These are phyloP conservation scores for Andrena hattorfiana DNA, from an alignment of 2,888 invertebrate species.

Conservation along the genomic window DNA sequence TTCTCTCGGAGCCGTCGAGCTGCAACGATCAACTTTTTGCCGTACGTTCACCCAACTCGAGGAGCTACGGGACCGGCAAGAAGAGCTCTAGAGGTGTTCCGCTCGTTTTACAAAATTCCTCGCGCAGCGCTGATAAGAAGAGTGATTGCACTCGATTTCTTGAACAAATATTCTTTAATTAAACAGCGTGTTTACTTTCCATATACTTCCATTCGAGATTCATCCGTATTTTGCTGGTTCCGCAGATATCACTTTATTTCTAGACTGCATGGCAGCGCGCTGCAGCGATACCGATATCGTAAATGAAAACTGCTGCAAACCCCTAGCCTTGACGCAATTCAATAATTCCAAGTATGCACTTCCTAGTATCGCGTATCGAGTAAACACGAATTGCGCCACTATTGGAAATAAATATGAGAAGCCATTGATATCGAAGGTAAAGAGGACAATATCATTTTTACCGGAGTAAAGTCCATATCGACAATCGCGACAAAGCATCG, in stretches of 20 bases:
- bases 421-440: slow-evolving; percentile 9
- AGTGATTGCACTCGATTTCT: not conserved
- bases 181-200: not conserved
- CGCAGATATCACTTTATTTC: slow-evolving; percentile 1
- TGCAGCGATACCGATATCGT: not conserved
- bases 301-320: slow-evolving; percentile 5
- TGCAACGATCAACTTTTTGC: slow-evolving; percentile 44
- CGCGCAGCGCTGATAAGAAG: not conserved
- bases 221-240: too few relatives aligned
- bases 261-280: slow-evolving; percentile 55
- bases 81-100: not conserved
- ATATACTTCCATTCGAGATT: not conserved
- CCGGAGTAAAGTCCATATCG: slow-evolving; percentile 26
- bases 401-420: not conserved
- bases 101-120: too few relatives aligned
- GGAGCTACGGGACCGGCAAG: not conserved
- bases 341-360: slow-evolving; percentile 8
- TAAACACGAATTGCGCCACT: not conserved
- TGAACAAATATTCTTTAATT: not conserved
- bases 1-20: slow-evolving; percentile 40
- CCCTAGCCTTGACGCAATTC: slow-evolving; percentile 23
- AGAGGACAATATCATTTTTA: not conserved
- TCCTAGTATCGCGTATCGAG: not conserved
- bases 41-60: slow-evolving; percentile 46
- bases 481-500: not conserved